These are phyloP conservation scores for Takifugu flavidus DNA, from an alignment of 2,113 vertebrate genomes.

Conservation along the genomic window DNA sequence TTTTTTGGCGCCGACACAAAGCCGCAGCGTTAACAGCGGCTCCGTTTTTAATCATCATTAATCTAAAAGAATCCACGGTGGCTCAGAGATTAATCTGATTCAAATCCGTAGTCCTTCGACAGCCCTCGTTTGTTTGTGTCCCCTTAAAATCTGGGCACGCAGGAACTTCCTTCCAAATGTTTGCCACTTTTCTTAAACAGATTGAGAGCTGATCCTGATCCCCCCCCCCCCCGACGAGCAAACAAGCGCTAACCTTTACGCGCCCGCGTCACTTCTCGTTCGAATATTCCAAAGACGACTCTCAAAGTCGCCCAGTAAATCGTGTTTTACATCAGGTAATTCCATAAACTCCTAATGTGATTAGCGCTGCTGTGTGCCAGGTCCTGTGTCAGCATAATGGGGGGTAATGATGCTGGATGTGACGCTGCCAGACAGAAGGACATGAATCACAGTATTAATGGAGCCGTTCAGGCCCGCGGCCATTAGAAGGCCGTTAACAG, in stretches of 20 bases:
- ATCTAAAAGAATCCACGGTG: too few relatives aligned
- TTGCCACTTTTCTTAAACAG: too few relatives aligned
- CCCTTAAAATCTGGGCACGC: too few relatives aligned
- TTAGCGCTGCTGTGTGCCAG: conserved; percentile 41
- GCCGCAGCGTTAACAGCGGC: too few relatives aligned
- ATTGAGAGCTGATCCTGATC: too few relatives aligned
- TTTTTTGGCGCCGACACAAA: too few relatives aligned
- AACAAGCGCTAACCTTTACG: not conserved
- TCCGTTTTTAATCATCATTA: too few relatives aligned
- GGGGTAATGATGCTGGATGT: conserved; percentile 54
- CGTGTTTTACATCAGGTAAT: conserved; percentile 35
- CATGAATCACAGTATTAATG: conserved; percentile 62
- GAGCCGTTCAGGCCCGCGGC: conserved; percentile 52
- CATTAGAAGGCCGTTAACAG: conserved; percentile 35
- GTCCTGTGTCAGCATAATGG: conserved; percentile 47
- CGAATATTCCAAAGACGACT: not conserved
- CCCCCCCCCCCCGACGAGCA: too few relatives aligned
- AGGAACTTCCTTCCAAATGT: too few relatives aligned
- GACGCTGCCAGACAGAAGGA: conserved; percentile 53
- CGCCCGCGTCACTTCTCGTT: not conserved
- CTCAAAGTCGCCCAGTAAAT: conserved; percentile 12
- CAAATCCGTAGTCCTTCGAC: too few relatives aligned
- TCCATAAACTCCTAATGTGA: conserved; percentile 48
- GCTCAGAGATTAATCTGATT: too few relatives aligned
- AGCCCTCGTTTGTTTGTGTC: too few relatives aligned